Percentiles rank a stretch among this genome's conserved stretches.
Evolutionary conservation across 2,113 vertebrate genomes (phyloP).

Genomic region (Corythoichthys intestinalis): DNA sequence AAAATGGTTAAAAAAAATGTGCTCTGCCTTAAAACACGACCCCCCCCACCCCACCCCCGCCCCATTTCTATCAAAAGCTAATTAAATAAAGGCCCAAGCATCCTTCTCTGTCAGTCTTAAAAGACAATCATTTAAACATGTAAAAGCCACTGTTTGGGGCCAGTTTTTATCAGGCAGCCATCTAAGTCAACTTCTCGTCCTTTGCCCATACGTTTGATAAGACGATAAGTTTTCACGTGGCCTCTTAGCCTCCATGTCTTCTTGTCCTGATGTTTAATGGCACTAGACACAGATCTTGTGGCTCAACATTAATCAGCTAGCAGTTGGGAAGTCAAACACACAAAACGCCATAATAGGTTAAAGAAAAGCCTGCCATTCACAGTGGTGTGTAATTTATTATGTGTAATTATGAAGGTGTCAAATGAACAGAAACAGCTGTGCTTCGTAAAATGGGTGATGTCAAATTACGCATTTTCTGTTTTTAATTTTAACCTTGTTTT

Average conservation of each 20-base stretch:
- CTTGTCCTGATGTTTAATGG: conserved; percentile 11
- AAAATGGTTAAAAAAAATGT: too few species aligned
- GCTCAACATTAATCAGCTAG: conserved; percentile 17
- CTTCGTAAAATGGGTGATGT: conserved; percentile 25
- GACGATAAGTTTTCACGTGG: conserved; percentile 8
- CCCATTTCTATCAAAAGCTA: not conserved
- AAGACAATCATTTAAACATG: conserved; percentile 5
- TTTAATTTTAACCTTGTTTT: conserved; percentile 19
- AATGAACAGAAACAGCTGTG: conserved; percentile 48
- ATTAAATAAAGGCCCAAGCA: not conserved
- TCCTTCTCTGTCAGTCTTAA: not conserved
- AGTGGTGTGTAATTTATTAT: conserved; percentile 45
- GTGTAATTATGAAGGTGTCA: conserved; percentile 56
- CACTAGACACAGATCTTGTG: conserved; percentile 3
- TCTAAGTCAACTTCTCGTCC: not conserved
- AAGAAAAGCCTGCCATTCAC: conserved; percentile 8
- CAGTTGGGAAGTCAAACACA: not conserved
- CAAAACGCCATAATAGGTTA: conserved; percentile 3
- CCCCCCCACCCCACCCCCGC: too few species aligned
- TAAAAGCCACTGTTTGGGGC: conserved; percentile 17
- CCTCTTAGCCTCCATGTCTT: conserved; percentile 8
- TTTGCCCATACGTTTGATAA: conserved; percentile 6
- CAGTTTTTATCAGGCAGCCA: conserved; percentile 33
- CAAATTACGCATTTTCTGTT: conserved; percentile 35
- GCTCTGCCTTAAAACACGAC: too few species aligned